These are phyloP conservation scores for Pantherophis vulpinus DNA, from an alignment of 2,797 vertebrate genomes.

Conservation along the genomic window DNA sequence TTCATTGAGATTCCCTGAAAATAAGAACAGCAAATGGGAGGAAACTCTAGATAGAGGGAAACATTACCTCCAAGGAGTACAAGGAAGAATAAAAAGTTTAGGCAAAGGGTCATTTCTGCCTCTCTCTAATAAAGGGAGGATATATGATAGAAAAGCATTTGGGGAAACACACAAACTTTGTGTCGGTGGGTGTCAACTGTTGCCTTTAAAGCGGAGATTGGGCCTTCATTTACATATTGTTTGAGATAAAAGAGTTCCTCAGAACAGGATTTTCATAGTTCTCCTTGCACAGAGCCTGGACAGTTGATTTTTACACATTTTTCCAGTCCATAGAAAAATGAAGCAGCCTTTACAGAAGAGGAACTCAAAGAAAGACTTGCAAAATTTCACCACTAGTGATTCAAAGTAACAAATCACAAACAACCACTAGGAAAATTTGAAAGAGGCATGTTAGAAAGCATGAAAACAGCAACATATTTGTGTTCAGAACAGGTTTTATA, in stretches of 20 bases:
- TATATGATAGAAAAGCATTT: background rate
- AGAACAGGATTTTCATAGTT: background rate
- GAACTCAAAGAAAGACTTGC: background rate
- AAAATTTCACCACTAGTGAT: background rate
- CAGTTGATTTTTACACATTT: background rate
- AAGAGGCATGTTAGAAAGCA: no score
- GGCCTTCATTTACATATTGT: background rate
- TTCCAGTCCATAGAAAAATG: no score
- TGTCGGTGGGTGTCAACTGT: background rate
- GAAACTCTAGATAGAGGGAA: no score
- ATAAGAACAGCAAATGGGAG: no score
- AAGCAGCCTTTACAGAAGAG: no score
- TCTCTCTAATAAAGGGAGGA: no score
- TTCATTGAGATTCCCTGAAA: no score
- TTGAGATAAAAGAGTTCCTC: background rate
- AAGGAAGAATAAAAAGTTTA: background rate
- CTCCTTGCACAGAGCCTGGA: rapidly evolving
- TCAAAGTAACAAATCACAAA: background rate
- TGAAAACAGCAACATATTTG: no score
- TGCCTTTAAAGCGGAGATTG: background rate
- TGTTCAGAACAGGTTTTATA: no score
- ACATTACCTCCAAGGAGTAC: background rate
- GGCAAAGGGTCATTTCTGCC: background rate
- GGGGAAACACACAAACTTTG: background rate
- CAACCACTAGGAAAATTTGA: background rate